Conservation (phyloP, 2,797 vertebrate genomes). For the Glyptemys insculpta region DNA sequence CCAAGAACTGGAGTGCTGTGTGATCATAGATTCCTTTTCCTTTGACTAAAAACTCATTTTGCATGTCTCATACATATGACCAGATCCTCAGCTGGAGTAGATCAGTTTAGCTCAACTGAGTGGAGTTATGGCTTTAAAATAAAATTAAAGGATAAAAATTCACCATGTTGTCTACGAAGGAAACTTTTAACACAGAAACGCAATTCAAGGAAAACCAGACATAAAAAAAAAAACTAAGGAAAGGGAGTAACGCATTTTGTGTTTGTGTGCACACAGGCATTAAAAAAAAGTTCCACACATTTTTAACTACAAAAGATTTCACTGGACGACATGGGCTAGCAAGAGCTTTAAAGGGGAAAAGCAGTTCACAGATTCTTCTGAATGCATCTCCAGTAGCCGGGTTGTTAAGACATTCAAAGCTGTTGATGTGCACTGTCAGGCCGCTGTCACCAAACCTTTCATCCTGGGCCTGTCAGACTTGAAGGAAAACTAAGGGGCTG, state of each 20-base stretch:
- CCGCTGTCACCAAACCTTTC: constrained; percentile 74
- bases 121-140: constrained; percentile 1
- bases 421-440: constrained; percentile 75
- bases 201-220: constrained; percentile 10
- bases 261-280: background rate
- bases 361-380: constrained; percentile 77
- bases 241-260: background rate
- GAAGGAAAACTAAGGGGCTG: constrained; percentile 65
- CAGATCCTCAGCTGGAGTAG: constrained; percentile 23
- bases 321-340: constrained; percentile 55
- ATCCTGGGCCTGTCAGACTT: constrained; percentile 68
- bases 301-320: constrained; percentile 72
- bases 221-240: background rate
- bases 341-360: constrained; percentile 75
- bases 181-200: background rate
- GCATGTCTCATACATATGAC: background rate
- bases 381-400: constrained; percentile 73
- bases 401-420: constrained; percentile 80
- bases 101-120: rapidly evolving
- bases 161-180: constrained; percentile 2
- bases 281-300: constrained; percentile 51
- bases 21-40: constrained; percentile 41
- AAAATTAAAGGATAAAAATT: background rate
- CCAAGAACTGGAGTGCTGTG: constrained; percentile 38
- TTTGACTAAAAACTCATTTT: constrained; percentile 19